A percentile compares a stretch with the other conserved stretches of the same genome.
These are phyloP conservation scores for Xenops minutus DNA, from an alignment of 2,797 vertebrate genomes.

Conservation along the genomic window DNA sequence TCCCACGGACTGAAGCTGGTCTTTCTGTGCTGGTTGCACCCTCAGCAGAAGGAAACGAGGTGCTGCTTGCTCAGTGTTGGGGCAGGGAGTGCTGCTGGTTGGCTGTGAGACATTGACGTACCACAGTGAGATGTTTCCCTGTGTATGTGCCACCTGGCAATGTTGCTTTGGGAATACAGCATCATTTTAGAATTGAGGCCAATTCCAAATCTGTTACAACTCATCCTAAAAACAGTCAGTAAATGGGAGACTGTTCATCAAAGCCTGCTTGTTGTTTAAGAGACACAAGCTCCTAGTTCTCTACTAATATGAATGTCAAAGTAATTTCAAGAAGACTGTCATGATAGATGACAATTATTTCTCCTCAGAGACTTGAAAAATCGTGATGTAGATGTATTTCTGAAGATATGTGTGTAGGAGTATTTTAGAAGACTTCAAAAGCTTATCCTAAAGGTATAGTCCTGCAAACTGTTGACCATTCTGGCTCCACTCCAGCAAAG, in stretches of 20 bases:
- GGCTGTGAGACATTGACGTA: neutral
- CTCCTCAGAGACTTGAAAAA: neutral
- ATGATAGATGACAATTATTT: neutral
- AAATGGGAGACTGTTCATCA: neutral
- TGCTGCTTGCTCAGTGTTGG: neutral
- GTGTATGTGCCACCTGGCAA: neutral
- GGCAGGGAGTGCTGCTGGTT: neutral
- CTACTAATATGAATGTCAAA: neutral
- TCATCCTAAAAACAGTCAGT: neutral
- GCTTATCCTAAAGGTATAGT: neutral
- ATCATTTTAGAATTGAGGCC: neutral
- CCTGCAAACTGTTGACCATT: neutral
- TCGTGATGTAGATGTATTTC: neutral
- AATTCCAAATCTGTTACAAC: neutral
- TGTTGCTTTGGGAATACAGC: neutral
- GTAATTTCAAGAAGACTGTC: neutral
- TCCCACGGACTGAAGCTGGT: neutral
- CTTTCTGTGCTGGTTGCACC: neutral
- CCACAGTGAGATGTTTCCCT: neutral
- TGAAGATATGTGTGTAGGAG: neutral
- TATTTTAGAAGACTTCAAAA: neutral
- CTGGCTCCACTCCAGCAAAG: constrained; percentile 28
- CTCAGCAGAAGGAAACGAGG: neutral
- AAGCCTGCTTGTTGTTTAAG: neutral
- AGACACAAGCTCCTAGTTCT: neutral